Base-by-base conservation (phyloP, 2,113 vertebrate species). In the Motacilla alba region DNA sequence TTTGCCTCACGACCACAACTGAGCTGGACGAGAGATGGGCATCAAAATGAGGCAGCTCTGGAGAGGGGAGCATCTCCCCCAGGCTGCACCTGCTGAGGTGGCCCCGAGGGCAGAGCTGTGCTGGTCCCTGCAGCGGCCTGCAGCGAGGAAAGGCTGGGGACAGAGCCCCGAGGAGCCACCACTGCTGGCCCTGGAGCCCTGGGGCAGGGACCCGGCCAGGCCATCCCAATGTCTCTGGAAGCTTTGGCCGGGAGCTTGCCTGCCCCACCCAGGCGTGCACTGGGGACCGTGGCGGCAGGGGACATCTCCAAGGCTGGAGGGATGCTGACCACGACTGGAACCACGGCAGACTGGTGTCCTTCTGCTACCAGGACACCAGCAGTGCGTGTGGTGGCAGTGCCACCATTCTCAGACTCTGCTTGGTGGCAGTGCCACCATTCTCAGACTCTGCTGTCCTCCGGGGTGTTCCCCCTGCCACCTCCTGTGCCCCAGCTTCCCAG, bases 281-380 rank as follows among this genome's bases (percentile, higher is more conserved):
- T 9, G 19, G 43, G 15, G 31, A 19, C 33, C 0, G 0, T 5
- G 69, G 52, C 21, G 19, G 7, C 55, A 37, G 20, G 39, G 63
- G 24, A 28, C 66, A 58, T 10, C 27, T 49, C 69, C 1, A 6
- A 31, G 62, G 44, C 52, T 55, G 52, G 52, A 59, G 35, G 9
- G 46, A 21, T 53, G 50, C 24, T 91, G 68, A 9, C 23, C 52
- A 53, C 6, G 11, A 1, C 28, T 28, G 43, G 43, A 50, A 11
- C 43, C 59, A 52, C 0, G 24, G 5, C 28, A 27, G 60, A 6
- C 12, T 10, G 41, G 26, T 24, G 46, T 35, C 72, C 24, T 39
- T 6, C 4, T 20, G 23, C 77, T 12, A 2, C 0, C 2, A 9
- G 21, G 30, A 30, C 41, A 13, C 5, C 53, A 43, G 23, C 28